These are phyloP conservation scores for Spermophilus dauricus DNA, from an alignment of 2,113 vertebrate species.

Conservation along the genomic window DNA sequence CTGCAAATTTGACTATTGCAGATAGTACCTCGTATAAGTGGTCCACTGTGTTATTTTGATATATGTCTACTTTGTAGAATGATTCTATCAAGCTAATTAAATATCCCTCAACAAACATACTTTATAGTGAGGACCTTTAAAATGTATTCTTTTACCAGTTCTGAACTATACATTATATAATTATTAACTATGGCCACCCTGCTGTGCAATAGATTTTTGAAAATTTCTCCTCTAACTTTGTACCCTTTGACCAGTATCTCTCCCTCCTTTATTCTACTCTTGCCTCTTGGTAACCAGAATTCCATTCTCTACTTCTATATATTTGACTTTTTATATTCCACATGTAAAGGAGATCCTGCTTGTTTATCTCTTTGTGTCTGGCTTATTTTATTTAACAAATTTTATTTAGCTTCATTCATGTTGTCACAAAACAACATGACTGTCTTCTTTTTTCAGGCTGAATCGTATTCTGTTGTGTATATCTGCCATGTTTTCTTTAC, in stretches of 20 bases:
- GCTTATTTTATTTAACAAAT: not conserved
- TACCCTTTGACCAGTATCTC: not conserved
- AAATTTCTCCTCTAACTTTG: not conserved
- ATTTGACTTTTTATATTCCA: too few relatives aligned
- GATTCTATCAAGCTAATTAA: not conserved
- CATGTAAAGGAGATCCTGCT: too few relatives aligned
- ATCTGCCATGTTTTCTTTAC: not conserved
- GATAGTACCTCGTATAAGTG: rapidly evolving
- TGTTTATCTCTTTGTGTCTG: not conserved
- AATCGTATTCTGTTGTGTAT: not conserved
- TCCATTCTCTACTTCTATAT: not conserved
- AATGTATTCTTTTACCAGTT: not conserved
- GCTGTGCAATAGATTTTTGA: too few relatives aligned
- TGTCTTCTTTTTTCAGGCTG: not conserved
- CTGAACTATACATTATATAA: too few relatives aligned
- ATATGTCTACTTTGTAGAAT: not conserved
- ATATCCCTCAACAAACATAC: not conserved
- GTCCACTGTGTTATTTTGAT: not conserved
- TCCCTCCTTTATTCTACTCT: not conserved
- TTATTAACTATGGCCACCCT: too few relatives aligned
- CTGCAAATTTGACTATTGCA: not conserved
- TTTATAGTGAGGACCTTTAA: not conserved
- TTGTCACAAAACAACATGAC: too few relatives aligned
- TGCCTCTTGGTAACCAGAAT: not conserved
- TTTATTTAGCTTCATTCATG: not conserved